Base-by-base conservation (phyloP, 2,113 vertebrate species). In the Barbus barbus region DNA sequence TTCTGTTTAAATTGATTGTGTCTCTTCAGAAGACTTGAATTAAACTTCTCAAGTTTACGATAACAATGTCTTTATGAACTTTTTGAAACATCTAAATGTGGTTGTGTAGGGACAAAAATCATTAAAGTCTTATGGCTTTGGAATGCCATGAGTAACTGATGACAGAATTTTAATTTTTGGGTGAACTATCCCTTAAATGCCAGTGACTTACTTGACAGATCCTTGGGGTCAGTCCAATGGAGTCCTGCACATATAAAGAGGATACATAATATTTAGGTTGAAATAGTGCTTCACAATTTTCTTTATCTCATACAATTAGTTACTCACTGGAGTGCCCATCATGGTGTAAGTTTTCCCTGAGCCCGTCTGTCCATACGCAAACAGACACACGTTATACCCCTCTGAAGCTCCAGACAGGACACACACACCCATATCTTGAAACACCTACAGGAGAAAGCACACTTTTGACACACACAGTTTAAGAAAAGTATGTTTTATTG, bases 261-360 rank as follows among this genome's bases (percentile, higher is more conserved):
- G 51, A 46, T 7, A 65, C 11, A 14, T 58, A 44, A 61, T 22
- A 78, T 63, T 48, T 41, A 80, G 2, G 51, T 65, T 67, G 46
- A 81, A 22, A 11, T 1, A 76, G 41, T 41, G 18, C 9, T 11
- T 46, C 9, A 3, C 5, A 14, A 28, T 3, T 24, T 9, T 26
- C 60, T 24, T n/a, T 76, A 31, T 33, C 12, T 63, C 58, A 63
- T 20, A 9, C 14, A 4, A 28, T 1, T 73, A 33, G 33, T 24
- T 48, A 80, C 97, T 98, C 90, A 99, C 98, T 88, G 96, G 96
- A 41, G 97, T 97, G 38, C 98, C 98, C 94, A 98, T 96, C 98
- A 99, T 99, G 82, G 98, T 99, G 83, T 99, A 97, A 0, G 98
- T 99, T 93, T 99, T 99, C 82, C 98, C 98, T 77, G 98, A 98